Base-by-base conservation (phyloP, 1,140 invertebrate species). In the Limonius californicus region DNA sequence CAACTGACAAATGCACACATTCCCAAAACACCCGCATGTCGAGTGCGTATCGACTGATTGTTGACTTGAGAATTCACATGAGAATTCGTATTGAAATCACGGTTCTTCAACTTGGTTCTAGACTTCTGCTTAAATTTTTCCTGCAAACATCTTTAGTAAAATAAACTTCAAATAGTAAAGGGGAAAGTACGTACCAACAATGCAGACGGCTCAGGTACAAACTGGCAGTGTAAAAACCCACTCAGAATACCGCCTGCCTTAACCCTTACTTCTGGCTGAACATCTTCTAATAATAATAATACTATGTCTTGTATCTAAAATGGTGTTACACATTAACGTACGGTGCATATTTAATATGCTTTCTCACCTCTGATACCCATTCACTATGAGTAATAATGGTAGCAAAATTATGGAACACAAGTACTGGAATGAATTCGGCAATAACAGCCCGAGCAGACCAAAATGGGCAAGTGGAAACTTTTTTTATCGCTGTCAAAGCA, bases 1-100 rank as follows among this genome's bases (percentile, higher is more conserved):
- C 94, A 91, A 64, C 85, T 85, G 9, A 98, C 85, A 76, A 94
- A 94, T 1, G 92, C 88, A 76, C 93, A 93, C 20, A 98, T 77
- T 8, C 94, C 94, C 1, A 97, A 81, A 27, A 97, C 87, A 23
- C 91, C 94, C 39, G 88, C 87, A 77, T 97, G 94, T 4, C 85
- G 82, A 58, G 79, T 74, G 11, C 81, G 73, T 55, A 85, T 67
- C 30, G 78, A 74, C 47, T 73, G 19, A 73, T 70, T 0, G 59
- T 59, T 71, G 23, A 54, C 58, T 15, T 60, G 59, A 8, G 47
- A 54, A 68, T 64, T 64, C 18, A 61, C 57, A 9, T 9, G 3
- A 27, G 23, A 9, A 27, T 27, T 27, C 67, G 68, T 57, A 14
- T 70, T 68, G 12, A 45, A 27, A 21, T 59, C 42, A 7, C 65